Evolutionary conservation across 1,140 invertebrate species (phyloP).

Genomic region (Globodera rostochiensis): DNA sequence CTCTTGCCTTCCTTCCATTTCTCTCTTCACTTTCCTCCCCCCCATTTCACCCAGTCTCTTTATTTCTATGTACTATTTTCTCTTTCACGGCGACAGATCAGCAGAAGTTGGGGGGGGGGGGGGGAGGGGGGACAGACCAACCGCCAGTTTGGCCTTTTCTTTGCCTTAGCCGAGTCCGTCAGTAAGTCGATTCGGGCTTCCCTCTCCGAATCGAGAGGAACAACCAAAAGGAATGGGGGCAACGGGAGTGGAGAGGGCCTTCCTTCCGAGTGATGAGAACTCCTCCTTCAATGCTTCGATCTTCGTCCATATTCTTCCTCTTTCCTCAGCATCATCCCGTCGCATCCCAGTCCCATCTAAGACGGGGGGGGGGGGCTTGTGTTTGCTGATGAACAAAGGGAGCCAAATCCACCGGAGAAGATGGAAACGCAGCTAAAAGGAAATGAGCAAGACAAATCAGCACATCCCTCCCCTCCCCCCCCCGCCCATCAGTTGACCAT

Average conservation of each 20-base stretch:
- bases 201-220: conserved; percentile 6
- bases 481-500: no score
- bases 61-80: neutral
- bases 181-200: neutral
- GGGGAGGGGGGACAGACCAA: neutral
- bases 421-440: neutral
- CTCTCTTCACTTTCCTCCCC: neutral
- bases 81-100: conserved; percentile 4
- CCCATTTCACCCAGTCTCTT: conserved; percentile 1
- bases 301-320: no score
- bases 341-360: neutral
- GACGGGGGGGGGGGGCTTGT: no score
- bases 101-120: neutral
- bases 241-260: neutral
- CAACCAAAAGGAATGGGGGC: neutral
- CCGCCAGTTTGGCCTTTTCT: conserved; percentile 5
- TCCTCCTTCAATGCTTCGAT: neutral
- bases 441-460: no score
- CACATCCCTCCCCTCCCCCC: no score
- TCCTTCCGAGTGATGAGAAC: neutral
- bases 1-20: neutral
- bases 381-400: no score
- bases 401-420: neutral
- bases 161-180: neutral
- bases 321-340: neutral